These are phyloP conservation scores for Pseudomyrmex dendroicus DNA, from an alignment of 1,140 invertebrate genomes.

Conservation along the genomic window DNA sequence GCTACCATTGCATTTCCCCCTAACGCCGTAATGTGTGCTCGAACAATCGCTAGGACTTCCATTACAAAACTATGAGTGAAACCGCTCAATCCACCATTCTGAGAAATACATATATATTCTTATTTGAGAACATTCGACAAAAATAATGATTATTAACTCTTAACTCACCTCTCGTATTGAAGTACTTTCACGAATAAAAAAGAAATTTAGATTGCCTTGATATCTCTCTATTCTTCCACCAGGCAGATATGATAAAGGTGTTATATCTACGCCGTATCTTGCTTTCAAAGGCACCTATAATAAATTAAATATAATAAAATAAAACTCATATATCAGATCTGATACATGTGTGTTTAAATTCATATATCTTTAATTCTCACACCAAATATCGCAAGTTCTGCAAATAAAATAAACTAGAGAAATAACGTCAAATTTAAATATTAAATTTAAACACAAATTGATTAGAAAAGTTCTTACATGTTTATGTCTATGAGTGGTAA, in stretches of 20 bases:
- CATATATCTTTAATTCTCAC: no score
- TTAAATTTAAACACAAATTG: not conserved
- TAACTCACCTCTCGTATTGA: conserved; percentile 92
- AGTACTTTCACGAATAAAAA: conserved; percentile 97
- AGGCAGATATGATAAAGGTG: conserved; percentile 92
- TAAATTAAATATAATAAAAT: not conserved
- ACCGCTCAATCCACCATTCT: conserved; percentile 95
- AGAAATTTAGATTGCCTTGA: conserved; percentile 97
- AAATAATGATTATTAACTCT: not conserved
- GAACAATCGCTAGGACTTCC: conserved; percentile 95
- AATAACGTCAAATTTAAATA: not conserved
- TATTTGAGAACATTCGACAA: not conserved
- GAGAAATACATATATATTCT: conserved; percentile 50
- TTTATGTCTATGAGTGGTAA: conserved; percentile 76
- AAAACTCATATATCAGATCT: not conserved
- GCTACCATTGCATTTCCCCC: conserved; percentile 98
- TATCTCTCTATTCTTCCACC: conserved; percentile 93
- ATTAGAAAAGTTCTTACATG: conserved; percentile 74
- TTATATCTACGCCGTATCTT: conserved; percentile 93
- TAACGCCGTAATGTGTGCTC: conserved; percentile 96
- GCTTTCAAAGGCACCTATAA: conserved; percentile 87
- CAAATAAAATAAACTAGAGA: no score
- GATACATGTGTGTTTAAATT: no score
- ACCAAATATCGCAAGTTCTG: no score
- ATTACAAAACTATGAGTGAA: conserved; percentile 97